phyloP scores from a whole-genome alignment of 2,113 vertebrate genomes.

The Climacteris rufus region DNA sequence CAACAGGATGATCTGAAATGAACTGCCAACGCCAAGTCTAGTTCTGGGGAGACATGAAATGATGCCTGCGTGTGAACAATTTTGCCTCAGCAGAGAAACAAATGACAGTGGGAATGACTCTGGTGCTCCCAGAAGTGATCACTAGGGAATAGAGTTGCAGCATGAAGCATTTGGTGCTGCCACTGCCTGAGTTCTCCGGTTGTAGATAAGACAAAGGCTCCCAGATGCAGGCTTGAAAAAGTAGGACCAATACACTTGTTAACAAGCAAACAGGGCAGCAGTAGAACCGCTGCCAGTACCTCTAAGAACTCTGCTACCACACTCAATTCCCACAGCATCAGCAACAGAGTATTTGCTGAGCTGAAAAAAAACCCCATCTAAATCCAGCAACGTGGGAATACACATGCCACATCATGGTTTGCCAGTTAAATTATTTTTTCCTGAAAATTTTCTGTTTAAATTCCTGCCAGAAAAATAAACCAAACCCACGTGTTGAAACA shows the following conservation, averaged over 20 bases:
- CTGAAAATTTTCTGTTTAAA: background rate
- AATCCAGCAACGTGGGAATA: background rate
- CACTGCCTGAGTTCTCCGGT: background rate
- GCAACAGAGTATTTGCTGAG: background rate
- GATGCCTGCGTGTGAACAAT: accelerated
- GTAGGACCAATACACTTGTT: background rate
- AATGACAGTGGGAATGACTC: background rate
- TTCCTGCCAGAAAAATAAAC: background rate
- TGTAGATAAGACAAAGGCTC: background rate
- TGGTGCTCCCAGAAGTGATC: accelerated
- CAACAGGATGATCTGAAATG: background rate
- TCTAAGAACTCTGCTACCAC: background rate
- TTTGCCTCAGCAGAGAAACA: background rate
- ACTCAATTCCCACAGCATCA: background rate
- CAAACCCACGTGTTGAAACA: background rate
- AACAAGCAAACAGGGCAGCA: background rate
- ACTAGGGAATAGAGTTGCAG: background rate
- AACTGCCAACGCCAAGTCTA: background rate
- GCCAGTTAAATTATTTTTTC: accelerated
- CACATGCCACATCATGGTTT: background rate
- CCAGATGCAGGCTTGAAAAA: background rate
- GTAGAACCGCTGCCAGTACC: accelerated
- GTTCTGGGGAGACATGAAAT: background rate
- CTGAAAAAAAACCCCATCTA: background rate
- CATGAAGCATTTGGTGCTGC: background rate